Percentiles rank a stretch among this genome's conserved stretches.
These are phyloP conservation scores for Coenobita brevimanus DNA, from an alignment of 1,140 invertebrate species.

Conservation along the genomic window DNA sequence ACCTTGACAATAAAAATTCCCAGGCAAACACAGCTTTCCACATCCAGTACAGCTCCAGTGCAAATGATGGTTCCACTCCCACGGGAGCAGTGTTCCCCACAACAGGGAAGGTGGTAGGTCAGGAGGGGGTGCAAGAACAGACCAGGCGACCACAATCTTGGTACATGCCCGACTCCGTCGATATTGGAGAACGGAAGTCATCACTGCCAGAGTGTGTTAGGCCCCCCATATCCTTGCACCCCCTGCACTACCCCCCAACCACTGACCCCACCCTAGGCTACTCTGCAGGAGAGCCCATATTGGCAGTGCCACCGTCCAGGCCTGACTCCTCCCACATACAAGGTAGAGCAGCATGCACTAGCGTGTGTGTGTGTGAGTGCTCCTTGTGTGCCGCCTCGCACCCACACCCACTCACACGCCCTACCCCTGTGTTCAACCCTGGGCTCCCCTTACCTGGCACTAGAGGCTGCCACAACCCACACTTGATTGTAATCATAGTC, in stretches of 20 bases:
- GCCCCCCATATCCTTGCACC: constrained; percentile 59
- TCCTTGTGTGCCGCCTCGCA: constrained; percentile 51
- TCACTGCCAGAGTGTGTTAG: constrained; percentile 61
- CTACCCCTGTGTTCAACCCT: background rate
- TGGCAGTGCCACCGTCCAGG: constrained; percentile 50
- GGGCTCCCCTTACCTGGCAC: background rate
- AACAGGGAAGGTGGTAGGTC: constrained; percentile 53
- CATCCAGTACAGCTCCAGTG: constrained; percentile 65
- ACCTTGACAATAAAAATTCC: constrained; percentile 67
- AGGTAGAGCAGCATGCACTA: constrained; percentile 57
- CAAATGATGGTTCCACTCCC: constrained; percentile 49
- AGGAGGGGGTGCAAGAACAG: constrained; percentile 54
- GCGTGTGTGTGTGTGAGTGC: constrained; percentile 25
- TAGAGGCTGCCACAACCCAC: background rate
- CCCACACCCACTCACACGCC: constrained; percentile 1
- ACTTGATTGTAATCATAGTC: constrained; percentile 22
- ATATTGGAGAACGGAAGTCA: constrained; percentile 46
- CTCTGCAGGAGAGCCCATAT: constrained; percentile 49
- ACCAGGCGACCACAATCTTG: constrained; percentile 49
- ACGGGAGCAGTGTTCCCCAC: constrained; percentile 55
- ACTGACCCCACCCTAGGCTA: constrained; percentile 44
- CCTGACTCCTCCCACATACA: constrained; percentile 41
- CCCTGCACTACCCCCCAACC: constrained; percentile 57
- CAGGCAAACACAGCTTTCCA: constrained; percentile 69
- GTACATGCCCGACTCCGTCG: constrained; percentile 49